Conservation (phyloP, 1,140 invertebrate species). For the Stegodyphus dumicola region DNA sequence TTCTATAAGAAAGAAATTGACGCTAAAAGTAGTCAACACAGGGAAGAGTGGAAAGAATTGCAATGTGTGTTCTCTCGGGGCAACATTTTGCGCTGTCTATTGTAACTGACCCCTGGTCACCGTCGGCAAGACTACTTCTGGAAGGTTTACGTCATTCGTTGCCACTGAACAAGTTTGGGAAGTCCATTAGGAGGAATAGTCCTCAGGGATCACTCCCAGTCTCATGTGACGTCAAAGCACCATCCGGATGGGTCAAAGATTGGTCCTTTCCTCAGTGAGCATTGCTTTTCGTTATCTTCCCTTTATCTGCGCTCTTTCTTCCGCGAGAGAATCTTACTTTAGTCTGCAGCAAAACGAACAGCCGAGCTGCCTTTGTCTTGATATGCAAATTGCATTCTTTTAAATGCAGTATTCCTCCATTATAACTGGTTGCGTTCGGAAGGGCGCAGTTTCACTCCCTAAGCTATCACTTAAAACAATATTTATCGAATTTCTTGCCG, state of each 20-base stretch:
- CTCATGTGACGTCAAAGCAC: conserved; percentile 35
- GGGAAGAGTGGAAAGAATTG: conserved; percentile 37
- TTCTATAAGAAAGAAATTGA: background rate
- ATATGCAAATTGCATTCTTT: no score
- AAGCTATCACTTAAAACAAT: no score
- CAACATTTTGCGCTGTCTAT: conserved; percentile 37
- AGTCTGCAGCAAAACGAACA: no score
- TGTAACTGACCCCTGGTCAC: conserved; percentile 51
- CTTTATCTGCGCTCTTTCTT: background rate
- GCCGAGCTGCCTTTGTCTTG: no score
- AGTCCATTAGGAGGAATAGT: conserved; percentile 51
- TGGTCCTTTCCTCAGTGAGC: background rate
- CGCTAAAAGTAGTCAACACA: conserved; percentile 13
- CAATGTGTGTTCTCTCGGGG: conserved; percentile 35
- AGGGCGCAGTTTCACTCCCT: no score
- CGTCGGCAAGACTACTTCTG: conserved; percentile 26
- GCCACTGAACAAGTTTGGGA: conserved; percentile 43
- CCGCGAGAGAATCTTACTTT: no score
- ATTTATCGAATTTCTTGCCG: no score
- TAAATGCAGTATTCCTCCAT: no score
- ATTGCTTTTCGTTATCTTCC: background rate
- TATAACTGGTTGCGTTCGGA: no score
- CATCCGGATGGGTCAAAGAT: conserved; percentile 16
- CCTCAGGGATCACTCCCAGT: background rate
- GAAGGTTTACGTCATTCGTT: conserved; percentile 31